Evolutionary conservation across 2,113 vertebrate genomes (phyloP), one percentile per base, ranked within the genome.

Genomic region (Indicator indicator): DNA sequence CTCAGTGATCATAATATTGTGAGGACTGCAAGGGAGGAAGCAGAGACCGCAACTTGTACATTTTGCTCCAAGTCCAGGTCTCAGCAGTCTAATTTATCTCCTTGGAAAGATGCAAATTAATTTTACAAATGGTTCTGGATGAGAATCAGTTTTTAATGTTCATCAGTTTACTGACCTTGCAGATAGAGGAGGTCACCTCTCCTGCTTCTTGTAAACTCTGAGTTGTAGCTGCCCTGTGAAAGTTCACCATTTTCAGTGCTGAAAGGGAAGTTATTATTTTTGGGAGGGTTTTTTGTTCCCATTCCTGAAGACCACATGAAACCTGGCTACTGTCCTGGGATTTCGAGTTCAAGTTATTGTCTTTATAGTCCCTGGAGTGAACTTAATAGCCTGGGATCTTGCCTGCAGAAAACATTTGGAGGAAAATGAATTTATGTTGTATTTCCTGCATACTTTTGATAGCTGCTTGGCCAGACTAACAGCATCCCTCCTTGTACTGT

Each of bases 251-350:
- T 26, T 38, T 16, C 60, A 44, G 42, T 44, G 42, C 15, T 62
- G 55, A 93, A 91, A 86, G 46, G 67, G 82, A 95, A 91, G 88
- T 81, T 69, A 40, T n/a, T 85, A 36, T 68, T 93, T 77, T 93
- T 94, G 58, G 73, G 94, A n/a, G 27, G n/a, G 24, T 50, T 28
- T 64, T 91, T 83, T 89, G 30, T 88, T 95, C 85, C 73, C 59
- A 44, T 89, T 83, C 58, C 80, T 70, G 65, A 93, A 95, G 94
- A 83, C 72, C 56, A 93, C 62, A 83, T 84, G 90, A 97, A 97
- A 95, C 62, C 96, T 95, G 94, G 88, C 94, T 95, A 95, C 91
- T 83, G 88, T 86, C 94, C 89, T 91, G 94, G 83, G 94, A 96
- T 38, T 91, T 94, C 65, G 32, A 92, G 72, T 73, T 94, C 91